Evolutionary conservation across 1,140 invertebrate genomes (phyloP).

Genomic region (Gonioctena quinquepunctata): DNA sequence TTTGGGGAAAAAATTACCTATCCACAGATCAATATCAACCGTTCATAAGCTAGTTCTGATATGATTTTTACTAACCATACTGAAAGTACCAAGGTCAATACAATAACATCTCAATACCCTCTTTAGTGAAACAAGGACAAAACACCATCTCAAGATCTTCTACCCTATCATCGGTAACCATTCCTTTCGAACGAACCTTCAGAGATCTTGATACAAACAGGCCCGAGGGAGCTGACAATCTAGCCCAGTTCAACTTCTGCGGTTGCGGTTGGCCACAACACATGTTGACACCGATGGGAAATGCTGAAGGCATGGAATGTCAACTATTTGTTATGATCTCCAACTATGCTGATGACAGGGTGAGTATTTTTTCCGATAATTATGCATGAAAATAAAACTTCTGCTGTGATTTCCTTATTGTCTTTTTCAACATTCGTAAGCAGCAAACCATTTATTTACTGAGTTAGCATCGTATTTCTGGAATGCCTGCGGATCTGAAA

Average conservation of each 20-base stretch:
- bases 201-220: constrained; percentile 62
- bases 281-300: constrained; percentile 78
- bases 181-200: constrained; percentile 74
- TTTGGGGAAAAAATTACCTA: no score
- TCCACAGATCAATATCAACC: no score
- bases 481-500: no score
- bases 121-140: constrained; percentile 65
- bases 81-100: no score
- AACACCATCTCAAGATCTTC: constrained; percentile 68
- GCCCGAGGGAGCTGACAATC: constrained; percentile 58
- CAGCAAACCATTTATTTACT: no score
- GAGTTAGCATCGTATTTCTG: no score
- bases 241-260: constrained; percentile 75
- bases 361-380: constrained; percentile 52
- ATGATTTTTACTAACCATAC: no score
- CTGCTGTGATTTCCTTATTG: no score
- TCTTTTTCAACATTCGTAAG: no score
- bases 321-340: constrained; percentile 83
- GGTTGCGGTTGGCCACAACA: constrained; percentile 88
- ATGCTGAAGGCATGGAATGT: constrained; percentile 66
- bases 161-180: constrained; percentile 70
- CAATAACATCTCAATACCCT: no score
- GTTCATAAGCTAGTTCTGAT: no score
- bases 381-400: no score
- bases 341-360: constrained; percentile 71